Conservation (phyloP, 2,888 invertebrate genomes). For the Meloe dianella region DNA sequence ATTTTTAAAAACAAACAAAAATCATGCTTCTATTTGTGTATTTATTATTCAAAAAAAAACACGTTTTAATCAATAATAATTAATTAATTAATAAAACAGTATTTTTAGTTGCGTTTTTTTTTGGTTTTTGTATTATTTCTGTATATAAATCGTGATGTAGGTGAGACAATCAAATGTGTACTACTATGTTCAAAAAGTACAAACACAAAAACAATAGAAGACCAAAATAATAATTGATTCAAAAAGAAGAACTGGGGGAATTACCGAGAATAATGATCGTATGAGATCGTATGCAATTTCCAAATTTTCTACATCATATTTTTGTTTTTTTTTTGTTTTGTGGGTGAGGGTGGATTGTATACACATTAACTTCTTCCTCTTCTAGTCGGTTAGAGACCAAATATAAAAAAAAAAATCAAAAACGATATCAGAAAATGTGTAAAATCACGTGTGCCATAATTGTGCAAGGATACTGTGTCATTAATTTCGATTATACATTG, state of each 20-base stretch:
- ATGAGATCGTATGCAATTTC: no score
- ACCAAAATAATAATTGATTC: no score
- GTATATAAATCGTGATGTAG: conserved; percentile 43
- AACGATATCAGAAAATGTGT: neutral
- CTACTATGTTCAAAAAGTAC: no score
- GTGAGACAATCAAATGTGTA: conserved; percentile 38
- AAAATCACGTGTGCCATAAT: neutral
- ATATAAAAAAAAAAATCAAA: neutral
- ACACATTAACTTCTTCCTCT: neutral
- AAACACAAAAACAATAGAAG: no score
- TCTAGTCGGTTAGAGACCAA: neutral
- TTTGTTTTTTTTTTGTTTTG: no score
- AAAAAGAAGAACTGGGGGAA: no score
- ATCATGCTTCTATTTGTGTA: neutral
- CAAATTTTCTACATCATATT: no score
- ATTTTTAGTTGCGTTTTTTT: conserved; percentile 38
- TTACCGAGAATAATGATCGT: no score
- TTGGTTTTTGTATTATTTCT: conserved; percentile 32
- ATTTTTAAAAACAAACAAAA: conserved; percentile 25
- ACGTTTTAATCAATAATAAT: conserved; percentile 9
- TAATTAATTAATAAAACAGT: conserved; percentile 42
- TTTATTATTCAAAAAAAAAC: no score
- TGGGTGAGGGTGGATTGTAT: no score
- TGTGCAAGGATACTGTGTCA: neutral
- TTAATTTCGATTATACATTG: neutral